phyloP scores from a whole-genome alignment of 2,888 invertebrate species.

The Linnaemya tessellans region DNA sequence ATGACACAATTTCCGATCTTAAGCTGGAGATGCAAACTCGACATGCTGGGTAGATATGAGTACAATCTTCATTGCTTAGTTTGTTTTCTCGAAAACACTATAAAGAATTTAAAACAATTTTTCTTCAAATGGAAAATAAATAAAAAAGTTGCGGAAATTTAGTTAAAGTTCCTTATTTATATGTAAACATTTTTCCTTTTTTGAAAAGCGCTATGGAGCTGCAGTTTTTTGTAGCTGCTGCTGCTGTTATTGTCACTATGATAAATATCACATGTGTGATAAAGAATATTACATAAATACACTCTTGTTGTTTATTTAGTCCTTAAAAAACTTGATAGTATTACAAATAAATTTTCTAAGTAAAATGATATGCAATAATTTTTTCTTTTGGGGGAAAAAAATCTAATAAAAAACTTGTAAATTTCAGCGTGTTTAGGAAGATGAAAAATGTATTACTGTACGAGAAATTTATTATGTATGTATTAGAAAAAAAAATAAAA shows the following conservation, averaged over 20 bases:
- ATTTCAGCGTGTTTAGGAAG: slow-evolving; percentile 24
- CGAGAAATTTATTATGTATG: not conserved
- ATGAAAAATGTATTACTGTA: not conserved
- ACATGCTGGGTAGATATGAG: not conserved
- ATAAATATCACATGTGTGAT: slow-evolving; percentile 57
- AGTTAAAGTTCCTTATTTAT: slow-evolving; percentile 32
- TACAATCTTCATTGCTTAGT: slow-evolving; percentile 30
- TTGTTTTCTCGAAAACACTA: slow-evolving; percentile 29
- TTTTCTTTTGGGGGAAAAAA: not conserved
- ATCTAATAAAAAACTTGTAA: not conserved
- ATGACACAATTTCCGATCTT: too few relatives aligned
- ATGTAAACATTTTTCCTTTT: not conserved
- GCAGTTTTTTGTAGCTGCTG: slow-evolving; percentile 13
- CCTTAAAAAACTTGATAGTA: not conserved
- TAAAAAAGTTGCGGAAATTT: slow-evolving; percentile 60
- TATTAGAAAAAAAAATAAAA: too few relatives aligned
- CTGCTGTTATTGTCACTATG: slow-evolving; percentile 56
- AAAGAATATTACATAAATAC: slow-evolving; percentile 58
- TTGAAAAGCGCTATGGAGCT: slow-evolving; percentile 30
- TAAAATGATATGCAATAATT: slow-evolving; percentile 29
- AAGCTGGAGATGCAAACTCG: not conserved
- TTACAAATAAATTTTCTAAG: slow-evolving; percentile 24
- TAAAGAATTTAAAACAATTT: slow-evolving; percentile 54
- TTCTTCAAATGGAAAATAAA: slow-evolving; percentile 39
- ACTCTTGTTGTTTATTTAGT: slow-evolving; percentile 15